Evolutionary conservation across 2,797 vertebrate species (phyloP).

Genomic region (Strix occidentalis): DNA sequence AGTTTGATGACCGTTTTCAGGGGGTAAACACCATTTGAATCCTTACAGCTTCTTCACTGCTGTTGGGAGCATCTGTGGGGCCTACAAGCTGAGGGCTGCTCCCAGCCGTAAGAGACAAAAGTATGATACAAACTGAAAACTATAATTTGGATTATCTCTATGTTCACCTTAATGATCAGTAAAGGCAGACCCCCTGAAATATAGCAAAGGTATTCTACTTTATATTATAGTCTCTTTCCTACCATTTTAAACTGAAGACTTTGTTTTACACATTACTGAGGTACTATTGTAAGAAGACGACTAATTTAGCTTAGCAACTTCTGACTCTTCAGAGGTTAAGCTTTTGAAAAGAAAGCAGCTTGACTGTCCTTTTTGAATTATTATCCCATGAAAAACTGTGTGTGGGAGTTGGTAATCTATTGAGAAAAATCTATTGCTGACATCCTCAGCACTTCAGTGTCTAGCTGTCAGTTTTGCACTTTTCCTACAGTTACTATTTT

Average conservation of each 20-base stretch:
- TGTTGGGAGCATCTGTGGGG: neutral
- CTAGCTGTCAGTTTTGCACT: slow-evolving; percentile 3
- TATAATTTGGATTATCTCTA: neutral
- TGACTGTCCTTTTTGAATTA: slow-evolving; percentile 37
- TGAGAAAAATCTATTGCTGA: slow-evolving; percentile 28
- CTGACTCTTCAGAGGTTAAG: neutral
- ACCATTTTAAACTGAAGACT: neutral
- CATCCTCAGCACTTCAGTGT: neutral
- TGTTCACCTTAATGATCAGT: neutral
- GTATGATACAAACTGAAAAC: neutral
- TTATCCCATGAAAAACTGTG: slow-evolving; percentile 1
- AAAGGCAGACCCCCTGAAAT: neutral
- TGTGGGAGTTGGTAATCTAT: neutral
- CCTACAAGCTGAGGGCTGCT: neutral
- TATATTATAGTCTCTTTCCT: neutral
- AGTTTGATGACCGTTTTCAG: neutral
- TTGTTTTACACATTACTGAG: neutral
- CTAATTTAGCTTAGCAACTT: neutral
- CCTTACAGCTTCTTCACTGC: neutral
- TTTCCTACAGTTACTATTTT: slow-evolving; percentile 24
- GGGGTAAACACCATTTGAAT: neutral
- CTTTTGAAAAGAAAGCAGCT: neutral
- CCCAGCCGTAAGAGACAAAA: neutral
- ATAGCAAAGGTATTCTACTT: neutral
- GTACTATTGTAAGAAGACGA: neutral